Conservation (phyloP, 2,797 vertebrate genomes). For the Pangasius djambal region DNA sequence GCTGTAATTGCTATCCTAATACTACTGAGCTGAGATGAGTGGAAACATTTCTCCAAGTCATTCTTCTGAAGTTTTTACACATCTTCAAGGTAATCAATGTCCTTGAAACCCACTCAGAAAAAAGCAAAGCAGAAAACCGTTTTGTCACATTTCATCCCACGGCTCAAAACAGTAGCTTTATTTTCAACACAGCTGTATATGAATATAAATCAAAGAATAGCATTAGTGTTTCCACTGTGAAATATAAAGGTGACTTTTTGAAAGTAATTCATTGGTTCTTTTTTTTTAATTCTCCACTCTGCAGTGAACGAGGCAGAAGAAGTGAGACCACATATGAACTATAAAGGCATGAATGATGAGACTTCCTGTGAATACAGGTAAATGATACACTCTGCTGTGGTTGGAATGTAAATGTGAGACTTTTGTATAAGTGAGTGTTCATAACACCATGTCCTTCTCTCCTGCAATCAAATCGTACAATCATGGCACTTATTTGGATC, state of each 20-base stretch:
- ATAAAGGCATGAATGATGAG: slow-evolving; percentile 84
- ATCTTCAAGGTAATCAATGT: slow-evolving; percentile 32
- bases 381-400: slow-evolving; percentile 52
- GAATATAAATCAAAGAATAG: slow-evolving; percentile 21
- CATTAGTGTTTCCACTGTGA: background rate
- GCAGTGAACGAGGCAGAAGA: slow-evolving; percentile 96
- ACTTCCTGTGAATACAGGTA: slow-evolving; percentile 93
- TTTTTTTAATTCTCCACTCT: slow-evolving; percentile 19
- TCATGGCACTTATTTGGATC: slow-evolving; percentile 67
- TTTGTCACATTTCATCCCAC: background rate
- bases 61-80: background rate
- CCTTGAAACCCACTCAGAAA: slow-evolving; percentile 36
- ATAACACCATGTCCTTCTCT: slow-evolving; percentile 60
- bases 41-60: background rate
- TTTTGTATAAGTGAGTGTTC: slow-evolving; percentile 49
- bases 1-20: background rate
- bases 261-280: slow-evolving; percentile 44
- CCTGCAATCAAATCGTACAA: slow-evolving; percentile 10
- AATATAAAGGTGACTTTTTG: slow-evolving; percentile 17
- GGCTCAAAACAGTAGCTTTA: background rate
- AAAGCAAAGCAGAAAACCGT: background rate
- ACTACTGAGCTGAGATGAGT: background rate
- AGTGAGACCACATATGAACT: slow-evolving; percentile 82
- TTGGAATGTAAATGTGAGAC: slow-evolving; percentile 13
- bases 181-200: background rate